Percentiles rank a stretch among this genome's conserved stretches.
Evolutionary conservation across 1,140 invertebrate genomes (phyloP).

Genomic region (Hycleus phaleratus): DNA sequence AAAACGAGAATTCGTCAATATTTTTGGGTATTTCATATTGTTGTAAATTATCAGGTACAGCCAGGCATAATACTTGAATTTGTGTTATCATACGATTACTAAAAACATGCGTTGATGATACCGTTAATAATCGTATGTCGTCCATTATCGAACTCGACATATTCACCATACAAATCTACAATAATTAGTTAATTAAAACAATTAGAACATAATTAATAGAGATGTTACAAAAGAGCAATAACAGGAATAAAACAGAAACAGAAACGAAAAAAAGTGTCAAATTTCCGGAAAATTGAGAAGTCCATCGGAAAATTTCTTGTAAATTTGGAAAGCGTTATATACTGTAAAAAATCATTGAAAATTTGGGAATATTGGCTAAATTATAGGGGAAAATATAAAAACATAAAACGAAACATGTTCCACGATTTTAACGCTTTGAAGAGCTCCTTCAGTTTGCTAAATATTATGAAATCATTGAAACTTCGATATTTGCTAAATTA

Average conservation of each 20-base stretch:
- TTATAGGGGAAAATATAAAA: too few relatives aligned
- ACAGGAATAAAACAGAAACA: too few relatives aligned
- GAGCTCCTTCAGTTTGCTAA: too few relatives aligned
- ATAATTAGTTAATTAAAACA: not conserved
- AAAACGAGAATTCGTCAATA: constrained; percentile 37
- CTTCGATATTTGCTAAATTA: too few relatives aligned
- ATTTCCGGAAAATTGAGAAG: too few relatives aligned
- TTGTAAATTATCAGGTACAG: constrained; percentile 38
- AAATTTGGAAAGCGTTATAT: too few relatives aligned
- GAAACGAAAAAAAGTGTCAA: too few relatives aligned
- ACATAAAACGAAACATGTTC: not conserved
- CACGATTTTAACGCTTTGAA: not conserved
- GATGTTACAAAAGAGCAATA: too few relatives aligned
- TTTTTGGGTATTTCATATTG: constrained; percentile 39
- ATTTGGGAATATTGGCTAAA: not conserved
- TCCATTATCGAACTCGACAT: constrained; percentile 47
- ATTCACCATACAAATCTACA: constrained; percentile 44
- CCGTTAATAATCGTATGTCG: constrained; percentile 46
- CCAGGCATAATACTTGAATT: constrained; percentile 45
- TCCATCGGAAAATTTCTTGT: too few relatives aligned
- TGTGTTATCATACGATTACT: constrained; percentile 46
- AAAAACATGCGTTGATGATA: constrained; percentile 50
- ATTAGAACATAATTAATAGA: too few relatives aligned
- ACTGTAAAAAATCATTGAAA: too few relatives aligned
- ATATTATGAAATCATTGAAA: too few relatives aligned